Conservation (phyloP, 2,888 invertebrate species). For the Cheilosia impressa region DNA sequence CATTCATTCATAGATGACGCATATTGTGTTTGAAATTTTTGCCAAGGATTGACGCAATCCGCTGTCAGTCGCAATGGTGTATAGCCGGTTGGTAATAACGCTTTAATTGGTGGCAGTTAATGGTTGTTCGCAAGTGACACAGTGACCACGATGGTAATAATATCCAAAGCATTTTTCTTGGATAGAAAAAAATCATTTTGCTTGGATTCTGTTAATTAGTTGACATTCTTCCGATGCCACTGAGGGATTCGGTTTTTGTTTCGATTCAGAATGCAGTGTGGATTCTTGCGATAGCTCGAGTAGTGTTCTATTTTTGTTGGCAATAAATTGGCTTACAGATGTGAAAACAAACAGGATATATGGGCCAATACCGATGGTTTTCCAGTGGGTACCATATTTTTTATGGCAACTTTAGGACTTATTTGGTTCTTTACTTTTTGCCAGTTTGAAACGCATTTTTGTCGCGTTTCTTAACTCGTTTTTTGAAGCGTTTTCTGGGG, state of each 20-base stretch:
- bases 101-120: slow-evolving; percentile 65
- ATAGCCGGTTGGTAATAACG: slow-evolving; percentile 55
- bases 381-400: too few species aligned
- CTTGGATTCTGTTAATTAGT: slow-evolving; percentile 69
- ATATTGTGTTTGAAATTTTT: slow-evolving; percentile 51
- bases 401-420: too few species aligned
- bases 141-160: slow-evolving; percentile 57
- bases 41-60: slow-evolving; percentile 53
- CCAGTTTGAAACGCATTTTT: too few species aligned
- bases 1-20: slow-evolving; percentile 59
- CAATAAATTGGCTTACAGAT: too few species aligned
- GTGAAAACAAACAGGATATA: too few species aligned
- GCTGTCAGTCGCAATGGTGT: slow-evolving; percentile 45
- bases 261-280: not conserved
- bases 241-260: too few species aligned
- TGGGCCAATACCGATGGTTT: too few species aligned
- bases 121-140: slow-evolving; percentile 63
- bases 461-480: too few species aligned
- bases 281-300: not conserved
- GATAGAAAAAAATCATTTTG: slow-evolving; percentile 26
- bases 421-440: too few species aligned
- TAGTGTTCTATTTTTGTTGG: not conserved
- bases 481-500: too few species aligned
- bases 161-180: slow-evolving; percentile 7
- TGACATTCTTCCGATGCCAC: slow-evolving; percentile 47